Conservation (phyloP, 2,888 invertebrate genomes). For the Hoplodrina blanda region DNA sequence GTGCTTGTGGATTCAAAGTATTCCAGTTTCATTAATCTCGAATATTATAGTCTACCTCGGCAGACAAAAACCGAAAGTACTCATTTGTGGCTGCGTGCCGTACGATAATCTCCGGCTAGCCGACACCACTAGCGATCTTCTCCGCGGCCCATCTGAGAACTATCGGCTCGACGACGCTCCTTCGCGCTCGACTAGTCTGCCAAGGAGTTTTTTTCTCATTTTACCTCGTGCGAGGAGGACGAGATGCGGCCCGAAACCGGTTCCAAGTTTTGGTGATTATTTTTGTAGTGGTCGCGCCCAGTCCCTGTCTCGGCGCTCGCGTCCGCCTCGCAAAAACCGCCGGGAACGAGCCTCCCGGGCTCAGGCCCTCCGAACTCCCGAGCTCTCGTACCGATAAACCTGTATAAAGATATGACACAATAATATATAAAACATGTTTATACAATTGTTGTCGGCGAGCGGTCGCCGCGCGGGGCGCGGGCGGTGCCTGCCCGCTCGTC, state of each 20-base stretch:
- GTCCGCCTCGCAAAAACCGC: constrained; percentile 80
- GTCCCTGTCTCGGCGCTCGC: constrained; percentile 72
- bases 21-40: constrained; percentile 58
- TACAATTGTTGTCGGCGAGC: constrained; percentile 68
- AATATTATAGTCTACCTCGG: constrained; percentile 57
- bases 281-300: constrained; percentile 82
- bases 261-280: constrained; percentile 86
- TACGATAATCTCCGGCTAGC: constrained; percentile 67
- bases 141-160: constrained; percentile 78
- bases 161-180: constrained; percentile 67
- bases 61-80: constrained; percentile 64
- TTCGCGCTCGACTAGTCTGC: constrained; percentile 74
- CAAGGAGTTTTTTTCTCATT: constrained; percentile 78
- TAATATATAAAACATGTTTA: constrained; percentile 78
- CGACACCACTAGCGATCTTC: constrained; percentile 76
- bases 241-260: constrained; percentile 83
- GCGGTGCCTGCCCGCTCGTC: constrained; percentile 70
- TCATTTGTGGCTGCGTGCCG: constrained; percentile 69
- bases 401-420: constrained; percentile 79
- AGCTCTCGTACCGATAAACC: constrained; percentile 77
- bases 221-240: constrained; percentile 84
- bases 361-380: constrained; percentile 82
- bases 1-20: constrained; percentile 64
- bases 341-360: constrained; percentile 69
- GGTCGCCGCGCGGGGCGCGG: constrained; percentile 69